These are phyloP conservation scores for Heteronetta atricapilla DNA, from an alignment of 2,113 vertebrate genomes.

Conservation along the genomic window DNA sequence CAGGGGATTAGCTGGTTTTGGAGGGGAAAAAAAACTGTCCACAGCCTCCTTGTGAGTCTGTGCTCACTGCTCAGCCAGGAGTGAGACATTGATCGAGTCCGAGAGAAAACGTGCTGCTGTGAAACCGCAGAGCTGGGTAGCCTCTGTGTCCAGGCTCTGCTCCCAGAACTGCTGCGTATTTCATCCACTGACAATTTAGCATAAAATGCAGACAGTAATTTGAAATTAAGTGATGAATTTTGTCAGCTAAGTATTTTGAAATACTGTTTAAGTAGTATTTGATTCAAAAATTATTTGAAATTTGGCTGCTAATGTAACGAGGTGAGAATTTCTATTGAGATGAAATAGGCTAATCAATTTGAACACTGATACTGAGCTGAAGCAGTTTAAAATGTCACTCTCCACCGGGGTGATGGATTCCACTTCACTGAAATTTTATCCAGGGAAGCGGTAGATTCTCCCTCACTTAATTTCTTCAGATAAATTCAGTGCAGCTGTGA, in stretches of 20 bases:
- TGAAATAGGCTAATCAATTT: slow-evolving; percentile 58
- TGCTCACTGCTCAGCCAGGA: neutral
- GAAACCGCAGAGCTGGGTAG: neutral
- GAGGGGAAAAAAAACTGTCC: neutral
- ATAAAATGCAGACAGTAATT: slow-evolving; percentile 24
- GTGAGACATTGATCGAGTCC: neutral
- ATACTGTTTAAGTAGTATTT: slow-evolving; percentile 45
- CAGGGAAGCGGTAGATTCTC: neutral
- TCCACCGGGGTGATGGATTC: neutral
- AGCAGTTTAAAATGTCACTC: slow-evolving; percentile 55
- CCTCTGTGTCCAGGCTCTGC: neutral
- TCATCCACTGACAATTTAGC: slow-evolving; percentile 13
- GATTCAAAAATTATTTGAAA: slow-evolving; percentile 53
- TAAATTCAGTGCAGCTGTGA: neutral
- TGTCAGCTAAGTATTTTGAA: slow-evolving; percentile 42
- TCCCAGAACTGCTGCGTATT: neutral
- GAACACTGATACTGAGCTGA: slow-evolving; percentile 45
- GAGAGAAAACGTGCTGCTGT: neutral
- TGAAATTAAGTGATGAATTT: slow-evolving; percentile 49
- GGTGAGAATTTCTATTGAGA: slow-evolving; percentile 60
- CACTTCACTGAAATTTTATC: slow-evolving; percentile 6
- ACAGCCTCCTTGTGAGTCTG: neutral
- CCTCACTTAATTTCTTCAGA: neutral
- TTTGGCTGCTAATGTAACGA: slow-evolving; percentile 51
- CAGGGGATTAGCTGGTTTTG: neutral